Evolutionary conservation across 1,140 invertebrate genomes (phyloP).

Genomic region (Pseudobourletiella spinata): DNA sequence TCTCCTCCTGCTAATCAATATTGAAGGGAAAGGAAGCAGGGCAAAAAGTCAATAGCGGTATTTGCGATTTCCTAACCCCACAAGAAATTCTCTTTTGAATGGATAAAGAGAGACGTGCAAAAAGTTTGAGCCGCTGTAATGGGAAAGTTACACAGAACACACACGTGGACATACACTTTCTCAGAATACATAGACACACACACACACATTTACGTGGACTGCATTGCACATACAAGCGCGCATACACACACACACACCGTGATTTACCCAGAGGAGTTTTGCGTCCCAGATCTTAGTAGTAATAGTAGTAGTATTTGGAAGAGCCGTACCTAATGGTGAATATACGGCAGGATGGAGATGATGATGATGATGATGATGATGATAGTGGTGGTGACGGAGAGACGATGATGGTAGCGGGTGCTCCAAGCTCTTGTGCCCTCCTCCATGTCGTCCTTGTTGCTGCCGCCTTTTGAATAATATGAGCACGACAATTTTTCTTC

Average conservation of each 20-base stretch:
- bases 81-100: slow-evolving; percentile 26
- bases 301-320: neutral
- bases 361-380: no score
- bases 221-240: no score
- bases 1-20: slow-evolving; percentile 30
- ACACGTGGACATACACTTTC: neutral
- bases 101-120: slow-evolving; percentile 19
- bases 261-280: neutral
- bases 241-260: neutral
- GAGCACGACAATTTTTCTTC: no score
- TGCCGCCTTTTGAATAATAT: no score
- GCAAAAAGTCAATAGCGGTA: slow-evolving; percentile 28
- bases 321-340: no score
- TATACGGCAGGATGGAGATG: no score
- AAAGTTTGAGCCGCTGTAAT: slow-evolving; percentile 20
- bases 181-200: slow-evolving; percentile 1
- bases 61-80: slow-evolving; percentile 25
- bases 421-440: no score
- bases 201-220: no score
- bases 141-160: slow-evolving; percentile 15
- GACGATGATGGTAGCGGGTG: no score
- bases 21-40: slow-evolving; percentile 20
- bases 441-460: no score
- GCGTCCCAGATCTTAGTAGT: neutral
- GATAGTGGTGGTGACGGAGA: no score